phyloP scores from a whole-genome alignment of 2,113 vertebrate genomes.

The Chloropsis hardwickii region DNA sequence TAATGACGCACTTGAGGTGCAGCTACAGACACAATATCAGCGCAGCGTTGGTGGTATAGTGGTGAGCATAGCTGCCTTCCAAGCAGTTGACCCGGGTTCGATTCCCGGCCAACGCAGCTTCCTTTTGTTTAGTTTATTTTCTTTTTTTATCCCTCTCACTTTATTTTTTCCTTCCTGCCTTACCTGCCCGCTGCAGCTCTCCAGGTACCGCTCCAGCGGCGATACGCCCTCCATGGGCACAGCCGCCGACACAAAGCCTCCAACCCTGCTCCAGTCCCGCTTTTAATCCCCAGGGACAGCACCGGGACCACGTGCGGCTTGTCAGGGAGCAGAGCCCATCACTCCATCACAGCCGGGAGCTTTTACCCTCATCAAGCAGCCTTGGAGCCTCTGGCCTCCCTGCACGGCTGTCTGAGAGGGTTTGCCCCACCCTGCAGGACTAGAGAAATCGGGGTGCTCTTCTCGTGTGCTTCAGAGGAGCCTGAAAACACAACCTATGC shows the following conservation, averaged over 20 bases:
- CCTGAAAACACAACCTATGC: no score
- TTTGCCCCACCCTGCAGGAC: fast-evolving
- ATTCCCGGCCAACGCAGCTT: slow-evolving; percentile 41
- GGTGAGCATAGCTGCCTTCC: slow-evolving; percentile 83
- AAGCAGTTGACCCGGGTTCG: slow-evolving; percentile 74
- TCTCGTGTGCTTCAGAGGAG: fast-evolving
- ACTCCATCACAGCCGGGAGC: fast-evolving
- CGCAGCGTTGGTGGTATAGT: slow-evolving; percentile 74
- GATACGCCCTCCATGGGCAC: slow-evolving; percentile 52
- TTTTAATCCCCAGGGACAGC: neutral
- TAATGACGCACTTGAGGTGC: fast-evolving
- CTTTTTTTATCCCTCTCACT: fast-evolving
- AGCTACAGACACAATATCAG: fast-evolving
- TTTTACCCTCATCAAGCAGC: neutral
- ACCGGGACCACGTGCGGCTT: neutral
- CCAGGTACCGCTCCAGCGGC: slow-evolving; percentile 77
- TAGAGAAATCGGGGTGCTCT: fast-evolving
- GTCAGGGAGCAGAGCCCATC: neutral
- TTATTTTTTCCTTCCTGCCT: fast-evolving
- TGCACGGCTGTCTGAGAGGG: no score
- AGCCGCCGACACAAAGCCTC: fast-evolving
- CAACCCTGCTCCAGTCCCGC: fast-evolving
- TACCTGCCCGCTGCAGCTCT: slow-evolving; percentile 62
- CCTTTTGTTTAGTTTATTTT: fast-evolving
- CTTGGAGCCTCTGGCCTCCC: neutral